These are phyloP conservation scores for Ctenopoma multispine DNA, from an alignment of 2,797 vertebrate species.

Conservation along the genomic window DNA sequence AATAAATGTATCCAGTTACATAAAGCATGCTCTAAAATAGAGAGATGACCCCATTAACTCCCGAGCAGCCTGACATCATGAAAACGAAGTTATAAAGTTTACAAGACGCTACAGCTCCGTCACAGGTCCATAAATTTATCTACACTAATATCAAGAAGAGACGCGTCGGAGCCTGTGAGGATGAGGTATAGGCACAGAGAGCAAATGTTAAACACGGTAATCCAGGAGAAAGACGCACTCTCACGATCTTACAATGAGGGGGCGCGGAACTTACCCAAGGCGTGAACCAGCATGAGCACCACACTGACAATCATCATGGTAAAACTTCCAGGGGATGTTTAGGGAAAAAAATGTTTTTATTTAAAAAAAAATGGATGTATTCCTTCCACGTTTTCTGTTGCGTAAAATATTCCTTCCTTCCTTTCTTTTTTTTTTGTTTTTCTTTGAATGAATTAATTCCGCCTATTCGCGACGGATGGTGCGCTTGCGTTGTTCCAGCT, in stretches of 20 bases:
- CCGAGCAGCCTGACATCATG: slow-evolving; percentile 61
- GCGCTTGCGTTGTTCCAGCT: not conserved
- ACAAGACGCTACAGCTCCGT: slow-evolving; percentile 26
- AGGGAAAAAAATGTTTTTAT: not conserved
- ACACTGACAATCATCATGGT: slow-evolving; percentile 80
- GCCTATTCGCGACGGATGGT: slow-evolving; percentile 7
- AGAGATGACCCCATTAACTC: slow-evolving; percentile 75
- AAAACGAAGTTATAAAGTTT: slow-evolving; percentile 60
- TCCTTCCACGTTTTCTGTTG: slow-evolving; percentile 52
- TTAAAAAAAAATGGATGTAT: slow-evolving; percentile 28
- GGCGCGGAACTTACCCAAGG: slow-evolving; percentile 79
- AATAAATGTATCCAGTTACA: slow-evolving; percentile 87
- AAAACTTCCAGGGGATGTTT: slow-evolving; percentile 39
- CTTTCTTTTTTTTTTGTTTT: slow-evolving; percentile 3
- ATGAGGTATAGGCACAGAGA: not conserved
- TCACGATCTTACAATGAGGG: not conserved
- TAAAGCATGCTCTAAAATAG: slow-evolving; percentile 86
- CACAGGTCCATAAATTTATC: slow-evolving; percentile 7
- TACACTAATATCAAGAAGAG: not conserved
- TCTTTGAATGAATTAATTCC: slow-evolving; percentile 35
- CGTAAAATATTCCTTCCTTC: slow-evolving; percentile 39
- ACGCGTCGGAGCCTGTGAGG: not conserved
- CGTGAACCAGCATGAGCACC: slow-evolving; percentile 75
- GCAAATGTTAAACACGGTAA: not conserved
- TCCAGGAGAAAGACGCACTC: not conserved